Evolutionary conservation across 2,113 vertebrate species (phyloP).

Genomic region (Caranx melampygus): DNA sequence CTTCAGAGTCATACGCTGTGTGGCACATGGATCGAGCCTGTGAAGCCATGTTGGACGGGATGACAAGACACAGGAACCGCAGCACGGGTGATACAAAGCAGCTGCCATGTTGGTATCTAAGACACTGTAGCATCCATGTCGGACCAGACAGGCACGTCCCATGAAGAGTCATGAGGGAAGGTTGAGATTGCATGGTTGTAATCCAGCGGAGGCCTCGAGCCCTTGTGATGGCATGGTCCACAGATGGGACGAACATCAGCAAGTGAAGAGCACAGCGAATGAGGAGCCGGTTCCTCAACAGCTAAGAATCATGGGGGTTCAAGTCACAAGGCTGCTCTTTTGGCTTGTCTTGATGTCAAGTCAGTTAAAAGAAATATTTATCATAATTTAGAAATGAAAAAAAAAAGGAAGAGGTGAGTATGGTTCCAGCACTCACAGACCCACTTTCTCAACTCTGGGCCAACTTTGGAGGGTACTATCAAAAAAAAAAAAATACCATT

Average conservation of each 20-base stretch:
- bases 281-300: constrained; percentile 36
- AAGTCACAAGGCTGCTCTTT: constrained; percentile 45
- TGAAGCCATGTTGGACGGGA: constrained; percentile 24
- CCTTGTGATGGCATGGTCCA: constrained; percentile 50
- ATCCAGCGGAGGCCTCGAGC: constrained; percentile 62
- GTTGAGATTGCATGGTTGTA: constrained; percentile 37
- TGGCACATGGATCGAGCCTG: constrained; percentile 42
- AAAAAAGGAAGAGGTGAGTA: constrained; percentile 15
- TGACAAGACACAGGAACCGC: constrained; percentile 15
- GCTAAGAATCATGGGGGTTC: constrained; percentile 35
- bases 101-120: constrained; percentile 66
- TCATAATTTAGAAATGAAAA: constrained; percentile 29
- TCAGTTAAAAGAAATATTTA: constrained; percentile 58
- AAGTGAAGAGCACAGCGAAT: constrained; percentile 34
- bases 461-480: constrained; percentile 25
- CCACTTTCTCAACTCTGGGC: constrained; percentile 27
- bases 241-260: constrained; percentile 38
- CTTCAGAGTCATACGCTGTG: constrained; percentile 19
- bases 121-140: constrained; percentile 66
- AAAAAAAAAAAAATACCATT: constrained; percentile 31
- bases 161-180: constrained; percentile 32
- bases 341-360: constrained; percentile 47
- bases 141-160: constrained; percentile 64
- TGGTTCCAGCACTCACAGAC: constrained; percentile 51
- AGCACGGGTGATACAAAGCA: constrained; percentile 46